Base-by-base conservation (phyloP, 1,140 invertebrate species). In the Saxidomus purpurata region DNA sequence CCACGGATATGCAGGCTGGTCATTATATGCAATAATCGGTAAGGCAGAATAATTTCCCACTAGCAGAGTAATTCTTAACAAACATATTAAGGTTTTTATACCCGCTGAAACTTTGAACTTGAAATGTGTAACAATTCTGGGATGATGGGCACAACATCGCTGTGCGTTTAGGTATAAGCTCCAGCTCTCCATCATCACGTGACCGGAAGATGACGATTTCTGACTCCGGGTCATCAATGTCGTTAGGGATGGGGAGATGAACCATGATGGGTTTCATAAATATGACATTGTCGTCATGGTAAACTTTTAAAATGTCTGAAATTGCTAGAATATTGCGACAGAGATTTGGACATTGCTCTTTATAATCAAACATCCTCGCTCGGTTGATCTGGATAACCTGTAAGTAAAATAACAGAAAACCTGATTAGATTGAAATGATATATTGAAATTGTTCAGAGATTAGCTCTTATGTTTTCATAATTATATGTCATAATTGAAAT, bases 121-220 rank as follows among this genome's bases (percentile, higher is more conserved):
- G 89, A 63, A 92, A 92, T 19, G 92, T 92, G 49, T 92, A 92
- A 40, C 92, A 92, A 36, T 89, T 92, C 34, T 88, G 87, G 1
- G 84, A 76, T 3, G 92, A 91, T 52, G 91, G 90, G 85, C 92
- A 92, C 9, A 90, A 43, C 61, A 90, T 90, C 17, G 90, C 90
- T 8, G 85, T 90, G 22, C 52, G 36, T 36, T 88, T 81, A 19
- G 77, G 86, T 36, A 88, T 74, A 0, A 92, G 31, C 77, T 91
- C 89, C 13, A 91, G 40, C 25, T 90, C 84, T 0, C 90, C 92
- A 31, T 90, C 81, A 17, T 89, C 59, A 81, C 77, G 74, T 47
- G 84, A 76, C 47, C 84, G 77, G 87, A 92, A 91, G n/a, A 92
- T 76, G 31, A 91, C 90, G 17, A 92, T 71, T 61, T 92, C 92